phyloP scores from a whole-genome alignment of 2,888 invertebrate genomes.

The Lypha dubia region DNA sequence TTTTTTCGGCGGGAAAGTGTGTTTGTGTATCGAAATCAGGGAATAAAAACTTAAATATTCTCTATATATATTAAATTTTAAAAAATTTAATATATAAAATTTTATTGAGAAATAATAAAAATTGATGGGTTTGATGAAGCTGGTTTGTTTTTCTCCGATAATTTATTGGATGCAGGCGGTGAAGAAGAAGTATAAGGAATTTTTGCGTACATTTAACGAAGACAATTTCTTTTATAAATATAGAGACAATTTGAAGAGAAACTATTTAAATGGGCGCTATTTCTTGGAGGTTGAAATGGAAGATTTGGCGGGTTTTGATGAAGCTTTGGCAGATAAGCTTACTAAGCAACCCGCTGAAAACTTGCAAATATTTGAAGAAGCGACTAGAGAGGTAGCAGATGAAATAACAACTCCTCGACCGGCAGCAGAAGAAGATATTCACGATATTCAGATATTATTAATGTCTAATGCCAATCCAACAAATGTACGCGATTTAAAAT shows the following conservation, averaged over 20 bases:
- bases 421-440: conserved; percentile 93
- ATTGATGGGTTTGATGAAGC: conserved; percentile 98
- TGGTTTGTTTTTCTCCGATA: conserved; percentile 95
- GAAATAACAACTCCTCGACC: conserved; percentile 97
- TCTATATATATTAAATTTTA: no score
- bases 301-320: conserved; percentile 97
- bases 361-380: conserved; percentile 97
- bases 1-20: no score
- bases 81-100: no score
- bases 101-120: conserved; percentile 83
- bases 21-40: no score
- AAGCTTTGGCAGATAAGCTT: conserved; percentile 94
- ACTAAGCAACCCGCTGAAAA: conserved; percentile 96
- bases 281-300: conserved; percentile 96
- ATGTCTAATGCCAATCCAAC: conserved; percentile 92
- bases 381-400: conserved; percentile 97
- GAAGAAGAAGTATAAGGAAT: conserved; percentile 97
- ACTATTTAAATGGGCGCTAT: conserved; percentile 95
- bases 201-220: conserved; percentile 96
- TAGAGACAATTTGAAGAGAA: conserved; percentile 95
- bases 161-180: conserved; percentile 90
- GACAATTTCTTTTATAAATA: conserved; percentile 98
- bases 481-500: conserved; percentile 93
- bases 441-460: conserved; percentile 96
- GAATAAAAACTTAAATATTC: no score